Percentiles rank a stretch among this genome's conserved stretches.
phyloP scores from a whole-genome alignment of 2,113 vertebrate species.

The Callionymus lyra region DNA sequence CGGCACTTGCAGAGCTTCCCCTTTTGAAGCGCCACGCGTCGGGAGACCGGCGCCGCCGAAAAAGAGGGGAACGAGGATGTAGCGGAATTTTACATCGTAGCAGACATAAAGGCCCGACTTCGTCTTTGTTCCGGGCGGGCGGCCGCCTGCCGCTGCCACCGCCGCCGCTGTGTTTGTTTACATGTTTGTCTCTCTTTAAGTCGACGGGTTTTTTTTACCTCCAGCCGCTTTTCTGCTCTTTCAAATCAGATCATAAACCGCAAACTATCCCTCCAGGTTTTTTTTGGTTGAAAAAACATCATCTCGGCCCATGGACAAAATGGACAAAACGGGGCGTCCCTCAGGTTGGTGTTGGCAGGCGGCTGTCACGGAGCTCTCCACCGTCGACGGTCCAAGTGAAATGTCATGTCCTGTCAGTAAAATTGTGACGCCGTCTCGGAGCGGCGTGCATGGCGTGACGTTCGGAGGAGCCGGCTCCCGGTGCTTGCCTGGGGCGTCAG shows the following conservation, averaged over 20 bases:
- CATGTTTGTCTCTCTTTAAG: constrained; percentile 27
- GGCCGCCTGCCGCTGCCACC: constrained; percentile 24
- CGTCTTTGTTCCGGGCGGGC: constrained; percentile 40
- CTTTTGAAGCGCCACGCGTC: constrained; percentile 46
- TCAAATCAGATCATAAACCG: constrained; percentile 39
- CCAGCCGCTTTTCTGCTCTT: constrained; percentile 40
- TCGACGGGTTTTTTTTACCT: constrained; percentile 35
- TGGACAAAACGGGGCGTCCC: constrained; percentile 23
- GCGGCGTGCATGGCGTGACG: constrained; percentile 30
- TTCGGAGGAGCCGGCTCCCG: constrained; percentile 41
- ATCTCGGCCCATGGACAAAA: constrained; percentile 27
- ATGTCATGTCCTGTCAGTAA: constrained; percentile 66
- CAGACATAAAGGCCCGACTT: constrained; percentile 48
- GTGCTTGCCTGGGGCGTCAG: constrained; percentile 52
- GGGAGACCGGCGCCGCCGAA: constrained; percentile 24
- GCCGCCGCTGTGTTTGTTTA: constrained; percentile 35
- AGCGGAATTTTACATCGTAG: constrained; percentile 43
- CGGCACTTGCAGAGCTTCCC: constrained; percentile 37
- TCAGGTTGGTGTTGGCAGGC: constrained; percentile 44
- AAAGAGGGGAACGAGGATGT: constrained; percentile 39
- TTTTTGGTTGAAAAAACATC: constrained; percentile 22
- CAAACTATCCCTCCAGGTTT: constrained; percentile 39
- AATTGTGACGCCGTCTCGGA: constrained; percentile 54
- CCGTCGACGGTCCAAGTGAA: constrained; percentile 49
- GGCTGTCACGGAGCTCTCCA: constrained; percentile 43